These are phyloP conservation scores for Apotomis turbidana DNA, from an alignment of 2,888 invertebrate genomes.

Conservation along the genomic window DNA sequence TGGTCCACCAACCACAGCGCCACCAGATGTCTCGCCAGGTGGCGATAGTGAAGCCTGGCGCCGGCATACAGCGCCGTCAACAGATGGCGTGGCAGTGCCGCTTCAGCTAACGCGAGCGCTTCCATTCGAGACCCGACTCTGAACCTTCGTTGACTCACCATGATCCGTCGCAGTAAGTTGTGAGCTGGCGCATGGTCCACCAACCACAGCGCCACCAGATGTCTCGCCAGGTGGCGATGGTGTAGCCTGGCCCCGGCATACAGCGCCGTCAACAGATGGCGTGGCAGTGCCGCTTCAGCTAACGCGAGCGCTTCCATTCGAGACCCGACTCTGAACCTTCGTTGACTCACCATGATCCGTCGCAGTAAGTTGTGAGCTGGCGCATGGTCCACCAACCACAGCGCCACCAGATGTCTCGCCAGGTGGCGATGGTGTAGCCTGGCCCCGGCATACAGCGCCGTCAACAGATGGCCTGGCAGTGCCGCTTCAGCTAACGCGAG, in stretches of 20 bases:
- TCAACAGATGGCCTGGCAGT: too few relatives aligned
- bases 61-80: neutral
- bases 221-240: slow-evolving; percentile 94
- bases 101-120: slow-evolving; percentile 94
- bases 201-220: slow-evolving; percentile 97
- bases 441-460: too few relatives aligned
- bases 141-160: slow-evolving; percentile 84
- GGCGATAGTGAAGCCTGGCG: neutral
- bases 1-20: slow-evolving; percentile 98
- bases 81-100: slow-evolving; percentile 86
- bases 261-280: neutral
- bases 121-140: slow-evolving; percentile 96
- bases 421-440: too few relatives aligned
- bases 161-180: slow-evolving; percentile 92
- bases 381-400: too few relatives aligned
- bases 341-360: too few relatives aligned
- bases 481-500: too few relatives aligned
- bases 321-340: slow-evolving; percentile 84
- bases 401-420: too few relatives aligned
- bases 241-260: slow-evolving; percentile 94
- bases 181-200: slow-evolving; percentile 96
- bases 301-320: slow-evolving; percentile 95
- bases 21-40: slow-evolving; percentile 93
- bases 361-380: too few relatives aligned
- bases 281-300: slow-evolving; percentile 94